Base-by-base conservation (phyloP, 2,888 invertebrate species). In the Cheilosia grossa region DNA sequence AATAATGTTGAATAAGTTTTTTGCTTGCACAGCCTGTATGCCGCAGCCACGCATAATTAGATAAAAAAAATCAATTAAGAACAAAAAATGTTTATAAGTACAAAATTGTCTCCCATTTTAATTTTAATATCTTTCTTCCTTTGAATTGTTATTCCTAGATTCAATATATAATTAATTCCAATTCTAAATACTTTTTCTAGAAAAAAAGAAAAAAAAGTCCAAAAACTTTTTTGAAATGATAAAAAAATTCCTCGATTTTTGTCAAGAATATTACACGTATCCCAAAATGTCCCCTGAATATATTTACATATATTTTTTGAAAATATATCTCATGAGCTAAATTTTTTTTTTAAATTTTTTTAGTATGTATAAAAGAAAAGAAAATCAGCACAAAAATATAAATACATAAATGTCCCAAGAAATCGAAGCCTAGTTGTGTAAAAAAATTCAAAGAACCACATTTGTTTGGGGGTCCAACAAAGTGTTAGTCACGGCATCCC, bases 1-100 rank as follows among this genome's bases (percentile, higher is more conserved):
- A 89, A 89, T 88, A 87, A 82, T 86, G 86, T 88, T 87, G 89
- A 90, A 90, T 89, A 88, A 89, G 89, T 91, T 91, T 91, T 89
- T 91, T 92, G 92, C 92, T 92, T 92, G 92, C 92, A 92, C 92
- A 90, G 89, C 90, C 90, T 91, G 91, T 91, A 91, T 92, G 92
- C 92, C 92, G 92, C 92, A 92, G 92, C 92, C 92, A 92, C 92
- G 92, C 92, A 92, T 92, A 90, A 88, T 89, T 88, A 88, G 88
- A 86, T 44, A 69, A 87, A 87, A 82, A 75, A 78, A 85, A 85
- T 80, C 67, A 56, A 63, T 74, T 85, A 74, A 82, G 56, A 72
- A 30, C 30, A 78, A 67, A 81, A 69, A 74, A 78, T 86, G 54
- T 79, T 79, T 69, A 82, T 82, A 86, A 87, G 58, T 77, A 83